These are phyloP conservation scores for Indicator maculatus DNA, from an alignment of 2,113 vertebrate genomes.

Conservation along the genomic window DNA sequence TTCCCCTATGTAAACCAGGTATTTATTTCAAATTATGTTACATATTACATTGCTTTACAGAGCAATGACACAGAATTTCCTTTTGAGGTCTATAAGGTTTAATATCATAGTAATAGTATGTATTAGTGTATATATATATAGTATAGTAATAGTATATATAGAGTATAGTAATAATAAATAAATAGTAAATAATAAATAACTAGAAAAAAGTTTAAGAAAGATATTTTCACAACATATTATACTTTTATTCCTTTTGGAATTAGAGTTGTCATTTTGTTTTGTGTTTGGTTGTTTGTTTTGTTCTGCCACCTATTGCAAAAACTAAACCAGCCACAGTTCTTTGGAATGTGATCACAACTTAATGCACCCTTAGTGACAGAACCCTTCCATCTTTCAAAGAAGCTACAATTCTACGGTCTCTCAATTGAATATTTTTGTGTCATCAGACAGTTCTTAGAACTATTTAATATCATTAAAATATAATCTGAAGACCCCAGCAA, in stretches of 20 bases:
- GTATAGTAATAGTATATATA: no score
- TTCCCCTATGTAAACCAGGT: neutral
- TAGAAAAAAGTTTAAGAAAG: neutral
- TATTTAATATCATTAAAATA: neutral
- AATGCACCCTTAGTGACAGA: neutral
- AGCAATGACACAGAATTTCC: fast-evolving
- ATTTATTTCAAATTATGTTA: neutral
- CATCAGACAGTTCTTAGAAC: neutral
- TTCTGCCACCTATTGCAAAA: neutral
- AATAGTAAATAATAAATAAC: neutral
- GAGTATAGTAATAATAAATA: no score
- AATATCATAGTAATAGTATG: no score
- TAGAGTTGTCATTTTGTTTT: neutral
- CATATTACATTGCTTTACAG: neutral
- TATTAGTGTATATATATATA: no score
- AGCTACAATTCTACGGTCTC: neutral
- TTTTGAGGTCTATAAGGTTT: neutral
- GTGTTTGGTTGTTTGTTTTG: neutral
- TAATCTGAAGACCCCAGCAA: neutral
- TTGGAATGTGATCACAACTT: neutral
- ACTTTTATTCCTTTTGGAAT: neutral
- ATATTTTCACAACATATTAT: neutral
- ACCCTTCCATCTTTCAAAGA: neutral
- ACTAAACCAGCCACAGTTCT: neutral
- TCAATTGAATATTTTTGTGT: neutral